Base-by-base conservation (phyloP, 37 sponge, comb jelly and placozoan species). In the Ephydatia muelleri region DNA sequence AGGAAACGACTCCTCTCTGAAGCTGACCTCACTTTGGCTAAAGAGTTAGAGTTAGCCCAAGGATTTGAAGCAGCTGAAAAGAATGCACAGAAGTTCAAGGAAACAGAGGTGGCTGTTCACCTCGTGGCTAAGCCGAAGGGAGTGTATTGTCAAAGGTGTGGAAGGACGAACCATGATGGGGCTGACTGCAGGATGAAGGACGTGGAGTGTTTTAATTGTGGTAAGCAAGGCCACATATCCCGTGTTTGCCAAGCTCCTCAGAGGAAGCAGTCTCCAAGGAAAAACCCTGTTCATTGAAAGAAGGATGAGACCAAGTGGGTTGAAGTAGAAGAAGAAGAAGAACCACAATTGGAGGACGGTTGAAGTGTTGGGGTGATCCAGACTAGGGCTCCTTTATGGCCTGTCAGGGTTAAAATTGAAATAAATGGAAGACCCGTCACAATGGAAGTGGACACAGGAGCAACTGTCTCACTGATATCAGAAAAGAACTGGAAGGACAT, bases 41-140 rank as follows among this genome's bases (percentile, higher is more conserved):
- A 13, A 9, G 76, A 38, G 19, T 37, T 75, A 36, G 22, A 38
- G 27, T 21, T 75, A 14, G 76, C 76, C 14, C 76, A 75, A 35
- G n/a, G 76, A 2, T 38, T 75, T 37, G 76, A 75, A 16, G 76
- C 76, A 21, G 76, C 76, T n/a, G 39, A 75, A 37, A 75, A 75
- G 76, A 75, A 75, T 38, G 40, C 40, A 13, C 76, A 37, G 76
- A 0, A 14, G 19, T 19, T 75, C 39, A 75, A 75, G 37, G 76
- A 26, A 21, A 43, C 43, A 43, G n/a, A n/a, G 43, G 43, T 43
- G 3, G 43, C 43, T 43, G 43, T 43, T 43, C 43, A 43, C 43
- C 43, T 9, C 43, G 43, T 43, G 43, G 43, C 43, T 43, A 43
- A 43, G 72, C 16, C 26, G 29, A 34, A 72, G 30, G 34, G 72